Evolutionary conservation across 2,113 vertebrate species (phyloP).

Genomic region (Rhea pennata): DNA sequence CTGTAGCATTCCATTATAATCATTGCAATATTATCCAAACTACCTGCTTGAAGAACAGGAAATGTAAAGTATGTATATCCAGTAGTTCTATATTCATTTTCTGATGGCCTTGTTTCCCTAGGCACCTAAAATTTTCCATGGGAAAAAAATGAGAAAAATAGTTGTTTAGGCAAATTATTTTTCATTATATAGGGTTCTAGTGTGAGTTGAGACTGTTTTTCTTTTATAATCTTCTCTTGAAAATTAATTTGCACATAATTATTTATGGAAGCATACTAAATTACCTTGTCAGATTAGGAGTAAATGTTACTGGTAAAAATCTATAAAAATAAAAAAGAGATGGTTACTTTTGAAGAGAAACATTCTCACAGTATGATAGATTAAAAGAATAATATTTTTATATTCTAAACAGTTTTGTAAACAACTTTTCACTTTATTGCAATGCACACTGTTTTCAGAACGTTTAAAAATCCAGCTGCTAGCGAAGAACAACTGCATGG

Average conservation of each 20-base stretch:
- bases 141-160: background rate
- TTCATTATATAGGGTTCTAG: background rate
- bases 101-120: background rate
- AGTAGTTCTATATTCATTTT: background rate
- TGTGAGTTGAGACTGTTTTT: slow-evolving; percentile 34
- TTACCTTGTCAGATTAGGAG: background rate
- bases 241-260: slow-evolving; percentile 25
- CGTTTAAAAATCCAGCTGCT: slow-evolving; percentile 65
- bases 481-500: slow-evolving; percentile 50
- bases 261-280: slow-evolving; percentile 31
- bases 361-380: background rate
- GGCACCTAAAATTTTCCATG: background rate
- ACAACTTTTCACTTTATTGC: slow-evolving; percentile 62
- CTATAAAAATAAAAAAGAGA: background rate
- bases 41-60: background rate
- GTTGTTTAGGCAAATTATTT: slow-evolving; percentile 1
- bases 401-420: slow-evolving; percentile 67
- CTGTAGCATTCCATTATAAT: background rate
- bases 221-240: background rate
- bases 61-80: background rate
- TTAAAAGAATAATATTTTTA: slow-evolving; percentile 21
- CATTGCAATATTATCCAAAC: background rate
- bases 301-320: background rate
- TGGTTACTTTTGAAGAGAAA: background rate
- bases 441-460: slow-evolving; percentile 43